Conservation (phyloP, 2,888 invertebrate genomes). For the Eristalis pertinax region DNA sequence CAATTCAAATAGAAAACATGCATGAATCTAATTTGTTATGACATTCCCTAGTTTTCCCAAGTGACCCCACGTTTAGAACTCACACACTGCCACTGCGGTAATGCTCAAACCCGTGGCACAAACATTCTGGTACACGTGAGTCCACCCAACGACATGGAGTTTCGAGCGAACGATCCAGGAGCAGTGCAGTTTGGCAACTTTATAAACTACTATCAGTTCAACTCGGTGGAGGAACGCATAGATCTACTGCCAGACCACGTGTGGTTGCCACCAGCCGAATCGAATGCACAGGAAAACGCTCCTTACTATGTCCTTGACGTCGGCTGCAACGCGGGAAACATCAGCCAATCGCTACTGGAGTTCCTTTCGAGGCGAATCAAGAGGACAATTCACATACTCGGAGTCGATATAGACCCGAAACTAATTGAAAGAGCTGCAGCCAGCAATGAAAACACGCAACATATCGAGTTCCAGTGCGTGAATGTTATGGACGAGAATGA, state of each 20-base stretch:
- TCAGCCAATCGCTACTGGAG: slow-evolving; percentile 84
- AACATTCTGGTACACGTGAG: not conserved
- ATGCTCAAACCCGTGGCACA: not conserved
- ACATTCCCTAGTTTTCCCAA: too few relatives aligned
- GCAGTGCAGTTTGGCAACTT: slow-evolving; percentile 92
- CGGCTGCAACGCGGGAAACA: slow-evolving; percentile 89
- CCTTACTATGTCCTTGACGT: slow-evolving; percentile 83
- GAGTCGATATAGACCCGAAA: slow-evolving; percentile 88
- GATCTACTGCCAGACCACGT: slow-evolving; percentile 84
- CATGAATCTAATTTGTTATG: too few relatives aligned
- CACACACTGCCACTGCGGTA: not conserved
- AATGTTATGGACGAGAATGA: slow-evolving; percentile 84
- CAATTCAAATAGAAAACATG: too few relatives aligned
- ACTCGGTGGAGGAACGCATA: slow-evolving; percentile 87
- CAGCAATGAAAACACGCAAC: slow-evolving; percentile 79
- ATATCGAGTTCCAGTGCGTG: slow-evolving; percentile 83
- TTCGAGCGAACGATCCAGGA: slow-evolving; percentile 85
- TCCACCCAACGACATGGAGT: slow-evolving; percentile 74
- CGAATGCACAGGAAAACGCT: slow-evolving; percentile 16
- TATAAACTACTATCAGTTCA: slow-evolving; percentile 93
- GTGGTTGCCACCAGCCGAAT: slow-evolving; percentile 77
- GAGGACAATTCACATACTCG: slow-evolving; percentile 81
- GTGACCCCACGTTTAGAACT: too few relatives aligned
- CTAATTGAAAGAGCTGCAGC: slow-evolving; percentile 87
- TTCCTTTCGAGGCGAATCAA: slow-evolving; percentile 80